Evolutionary conservation across 2,888 invertebrate species (phyloP), one percentile per base, ranked within the genome.

Genomic region (Leptarthrus brevirostris): DNA sequence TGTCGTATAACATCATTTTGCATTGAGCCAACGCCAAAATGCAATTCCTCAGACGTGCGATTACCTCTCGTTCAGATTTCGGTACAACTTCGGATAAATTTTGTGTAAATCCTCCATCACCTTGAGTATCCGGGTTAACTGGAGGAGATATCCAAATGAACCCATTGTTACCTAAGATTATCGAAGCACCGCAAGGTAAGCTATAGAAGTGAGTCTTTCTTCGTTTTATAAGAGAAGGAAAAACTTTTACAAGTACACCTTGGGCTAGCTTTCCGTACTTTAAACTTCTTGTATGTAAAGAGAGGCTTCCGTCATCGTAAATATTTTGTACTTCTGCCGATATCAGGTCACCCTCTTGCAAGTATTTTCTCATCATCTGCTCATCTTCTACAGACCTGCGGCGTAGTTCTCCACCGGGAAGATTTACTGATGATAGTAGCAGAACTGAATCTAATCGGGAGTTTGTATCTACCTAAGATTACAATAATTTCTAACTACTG

Each of bases 311-410:
- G 86, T 99, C 98, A 69, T 91, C 89, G 82, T 91, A 95, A 3
- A 97, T 90, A 82, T 92, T 95, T 82, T 98, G 97, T 0, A 99
- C 98, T 87, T 99, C 98, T 3, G 98, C 98, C 86, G 97, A 97
- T 75, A 99, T 95, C 0, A 99, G 87, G 86, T 99, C 99, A 16
- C 97, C 97, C 86, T 97, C 97, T 83, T 93, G 92, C 58, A 98
- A 86, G 84, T 96, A 97, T 77, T 93, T 92, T 72, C 98, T 88
- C 99, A 99, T 99, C 89, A 95, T 93, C 82, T 97, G 93, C 83
- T 99, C 98, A 87, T 99, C 99, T 87, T 99, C 97, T 3, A 92
- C 93, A 2, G 94, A 96, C 81, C 97, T 89, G 72, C 97, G 87
- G 76, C 98, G 89, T 91, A 98, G 86, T 88, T 98, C 98, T 72